Evolutionary conservation across 2,113 vertebrate genomes (phyloP).

Genomic region (Nothobranchius furzeri): DNA sequence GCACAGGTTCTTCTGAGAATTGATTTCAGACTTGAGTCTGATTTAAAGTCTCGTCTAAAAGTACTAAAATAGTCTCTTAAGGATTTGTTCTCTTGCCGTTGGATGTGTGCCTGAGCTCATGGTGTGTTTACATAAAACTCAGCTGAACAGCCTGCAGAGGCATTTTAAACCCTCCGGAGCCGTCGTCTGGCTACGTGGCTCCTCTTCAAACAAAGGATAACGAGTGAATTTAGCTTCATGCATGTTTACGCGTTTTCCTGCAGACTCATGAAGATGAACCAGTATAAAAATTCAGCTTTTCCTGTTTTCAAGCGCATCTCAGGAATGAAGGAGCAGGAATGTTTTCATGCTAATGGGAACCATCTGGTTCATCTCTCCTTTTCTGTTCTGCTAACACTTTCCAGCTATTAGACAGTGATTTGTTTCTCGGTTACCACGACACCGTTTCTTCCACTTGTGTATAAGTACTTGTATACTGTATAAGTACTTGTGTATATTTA

Average conservation of each 20-base stretch:
- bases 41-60: background rate
- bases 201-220: slow-evolving; percentile 18
- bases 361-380: slow-evolving; percentile 64
- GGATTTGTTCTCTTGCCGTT: too few relatives aligned
- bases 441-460: background rate
- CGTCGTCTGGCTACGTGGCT: slow-evolving; percentile 33
- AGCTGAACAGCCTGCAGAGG: background rate
- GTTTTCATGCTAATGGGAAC: slow-evolving; percentile 54
- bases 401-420: slow-evolving; percentile 12
- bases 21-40: background rate
- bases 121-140: too few relatives aligned
- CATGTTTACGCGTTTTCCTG: slow-evolving; percentile 7
- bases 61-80: too few relatives aligned
- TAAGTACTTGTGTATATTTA: too few relatives aligned
- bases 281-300: background rate
- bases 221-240: background rate
- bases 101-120: too few relatives aligned
- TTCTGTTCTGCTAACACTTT: slow-evolving; percentile 41
- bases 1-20: background rate
- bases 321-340: slow-evolving; percentile 52
- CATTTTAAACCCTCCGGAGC: background rate
- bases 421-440: slow-evolving; percentile 7
- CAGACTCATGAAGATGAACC: background rate
- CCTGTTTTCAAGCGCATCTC: slow-evolving; percentile 6
- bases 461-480: background rate